phyloP scores from a whole-genome alignment of 2,797 vertebrate species.

The Falco columbarius region DNA sequence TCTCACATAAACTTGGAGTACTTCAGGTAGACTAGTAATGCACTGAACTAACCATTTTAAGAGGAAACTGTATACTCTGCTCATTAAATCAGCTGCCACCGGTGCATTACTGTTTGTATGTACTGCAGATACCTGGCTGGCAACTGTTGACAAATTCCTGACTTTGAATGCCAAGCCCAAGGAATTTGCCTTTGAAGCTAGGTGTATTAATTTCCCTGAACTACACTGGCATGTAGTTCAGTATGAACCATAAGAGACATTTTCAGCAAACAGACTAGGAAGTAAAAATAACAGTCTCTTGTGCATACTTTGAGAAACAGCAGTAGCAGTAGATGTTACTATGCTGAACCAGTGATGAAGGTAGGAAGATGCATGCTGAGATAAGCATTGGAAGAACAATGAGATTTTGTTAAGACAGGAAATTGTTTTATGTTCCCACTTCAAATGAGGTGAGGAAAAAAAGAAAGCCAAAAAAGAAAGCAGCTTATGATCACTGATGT shows the following conservation, averaged over 20 bases:
- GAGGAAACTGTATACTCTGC: not conserved
- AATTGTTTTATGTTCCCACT: not conserved
- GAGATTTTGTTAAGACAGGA: not conserved
- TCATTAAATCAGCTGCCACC: not conserved
- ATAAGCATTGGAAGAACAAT: not conserved
- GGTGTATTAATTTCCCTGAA: not conserved
- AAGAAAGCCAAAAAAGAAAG: not conserved
- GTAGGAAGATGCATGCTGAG: not conserved
- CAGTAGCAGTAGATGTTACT: not conserved
- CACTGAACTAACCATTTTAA: not conserved
- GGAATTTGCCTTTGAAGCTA: not conserved
- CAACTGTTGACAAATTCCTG: not conserved
- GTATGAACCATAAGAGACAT: not conserved
- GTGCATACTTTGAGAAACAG: not conserved
- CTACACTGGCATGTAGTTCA: not conserved
- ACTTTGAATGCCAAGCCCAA: not conserved
- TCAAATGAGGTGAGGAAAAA: not conserved
- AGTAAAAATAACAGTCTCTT: not conserved
- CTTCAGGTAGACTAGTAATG: not conserved
- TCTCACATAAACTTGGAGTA: not conserved
- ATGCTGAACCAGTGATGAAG: not conserved
- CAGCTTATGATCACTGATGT: not conserved
- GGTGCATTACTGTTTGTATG: not conserved
- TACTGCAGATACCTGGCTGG: not conserved
- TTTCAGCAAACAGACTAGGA: not conserved